Percentiles rank a stretch among this genome's conserved stretches.
Evolutionary conservation across 2,888 invertebrate genomes (phyloP).

Genomic region (Elmis aenea): DNA sequence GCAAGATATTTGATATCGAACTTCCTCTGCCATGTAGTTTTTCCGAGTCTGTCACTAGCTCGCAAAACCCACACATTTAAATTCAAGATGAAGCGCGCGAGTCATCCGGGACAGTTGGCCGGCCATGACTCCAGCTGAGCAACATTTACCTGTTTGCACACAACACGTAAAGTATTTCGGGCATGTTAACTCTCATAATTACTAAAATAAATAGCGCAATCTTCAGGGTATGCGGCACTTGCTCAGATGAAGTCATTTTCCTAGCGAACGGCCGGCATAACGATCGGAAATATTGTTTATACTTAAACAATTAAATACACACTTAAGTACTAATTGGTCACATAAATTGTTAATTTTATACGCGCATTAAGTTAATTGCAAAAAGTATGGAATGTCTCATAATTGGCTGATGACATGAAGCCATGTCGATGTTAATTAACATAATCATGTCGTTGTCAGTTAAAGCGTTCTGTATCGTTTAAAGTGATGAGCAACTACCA

Average conservation of each 20-base stretch:
- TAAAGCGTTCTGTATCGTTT: too few species aligned
- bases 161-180: constrained; percentile 21
- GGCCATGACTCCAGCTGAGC: constrained; percentile 22
- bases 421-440: constrained; percentile 10
- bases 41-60: constrained; percentile 17
- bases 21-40: constrained; percentile 34
- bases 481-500: constrained; percentile 7
- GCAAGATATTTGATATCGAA: constrained; percentile 38
- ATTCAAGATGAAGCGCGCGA: constrained; percentile 22
- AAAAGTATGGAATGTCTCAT: constrained; percentile 7
- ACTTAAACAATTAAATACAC: constrained; percentile 12
- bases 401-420: too few species aligned
- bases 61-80: constrained; percentile 22
- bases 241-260: too few species aligned
- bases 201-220: constrained; percentile 15
- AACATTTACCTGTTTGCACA: constrained; percentile 21
- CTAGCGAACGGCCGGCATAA: too few species aligned
- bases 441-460: constrained; percentile 9
- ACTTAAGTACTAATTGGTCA: constrained; percentile 11
- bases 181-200: constrained; percentile 17
- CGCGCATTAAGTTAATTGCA: constrained; percentile 8
- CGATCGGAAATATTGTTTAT: too few species aligned
- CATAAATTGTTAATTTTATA: constrained; percentile 9
- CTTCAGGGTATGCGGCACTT: constrained; percentile 2
- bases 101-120: constrained; percentile 25